A percentile compares a stretch with the other conserved stretches of the same genome.
Conservation (phyloP, 2,888 invertebrate genomes). For the Xanthia icteritia region DNA sequence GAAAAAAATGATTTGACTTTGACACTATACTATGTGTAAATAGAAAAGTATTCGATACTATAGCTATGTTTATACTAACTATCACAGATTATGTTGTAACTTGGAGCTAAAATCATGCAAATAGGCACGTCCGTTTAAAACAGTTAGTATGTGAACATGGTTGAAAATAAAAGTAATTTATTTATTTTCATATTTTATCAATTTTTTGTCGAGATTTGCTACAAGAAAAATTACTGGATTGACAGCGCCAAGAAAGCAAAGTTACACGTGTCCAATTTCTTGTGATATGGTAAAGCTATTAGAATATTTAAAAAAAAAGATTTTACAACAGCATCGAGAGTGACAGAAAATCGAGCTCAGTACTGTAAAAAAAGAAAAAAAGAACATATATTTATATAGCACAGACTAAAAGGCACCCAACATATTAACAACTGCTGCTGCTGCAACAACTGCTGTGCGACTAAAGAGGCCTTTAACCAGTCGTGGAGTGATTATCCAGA, state of each 20-base stretch:
- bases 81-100: conserved; percentile 20
- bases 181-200: background rate
- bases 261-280: too few species aligned
- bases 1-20: too few species aligned
- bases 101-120: conserved; percentile 13
- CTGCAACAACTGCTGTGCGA: too few species aligned
- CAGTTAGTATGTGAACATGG: background rate
- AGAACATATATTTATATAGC: too few species aligned
- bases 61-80: background rate
- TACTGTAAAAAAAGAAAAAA: background rate
- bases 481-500: too few species aligned
- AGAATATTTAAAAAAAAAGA: background rate
- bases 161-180: background rate
- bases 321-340: background rate
- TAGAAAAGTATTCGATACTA: background rate
- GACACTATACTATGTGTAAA: background rate
- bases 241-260: background rate
- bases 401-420: too few species aligned
- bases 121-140: conserved; percentile 29
- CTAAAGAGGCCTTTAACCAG: too few species aligned
- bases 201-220: background rate
- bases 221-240: background rate
- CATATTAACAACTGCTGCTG: too few species aligned
- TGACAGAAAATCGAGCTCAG: background rate
- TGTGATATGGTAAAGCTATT: background rate